Conservation (phyloP, 2,113 vertebrate genomes). For the Eurystomus gularis region DNA sequence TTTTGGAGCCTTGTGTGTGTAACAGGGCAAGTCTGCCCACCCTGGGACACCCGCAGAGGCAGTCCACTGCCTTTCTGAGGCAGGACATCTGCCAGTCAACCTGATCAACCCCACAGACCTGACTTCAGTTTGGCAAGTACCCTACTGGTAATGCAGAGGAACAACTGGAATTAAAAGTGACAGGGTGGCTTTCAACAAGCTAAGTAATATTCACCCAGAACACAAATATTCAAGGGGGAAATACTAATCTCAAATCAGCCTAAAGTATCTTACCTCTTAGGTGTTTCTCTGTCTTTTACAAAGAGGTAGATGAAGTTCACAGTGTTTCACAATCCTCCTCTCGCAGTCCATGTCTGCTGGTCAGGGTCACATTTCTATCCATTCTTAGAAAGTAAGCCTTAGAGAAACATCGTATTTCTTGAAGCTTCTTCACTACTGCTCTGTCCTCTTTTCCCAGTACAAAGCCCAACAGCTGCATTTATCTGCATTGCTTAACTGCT, state of each 20-base stretch:
- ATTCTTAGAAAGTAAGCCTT: not conserved
- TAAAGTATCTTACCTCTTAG: not conserved
- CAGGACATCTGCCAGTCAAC: not conserved
- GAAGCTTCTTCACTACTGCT: not conserved
- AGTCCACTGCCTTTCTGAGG: not conserved
- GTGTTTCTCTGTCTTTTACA: not conserved
- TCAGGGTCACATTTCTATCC: not conserved
- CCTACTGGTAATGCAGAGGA: not conserved
- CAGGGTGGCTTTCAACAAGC: not conserved
- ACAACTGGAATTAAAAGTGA: not conserved
- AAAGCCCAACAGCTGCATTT: not conserved
- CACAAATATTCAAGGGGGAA: not conserved
- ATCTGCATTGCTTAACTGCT: not conserved
- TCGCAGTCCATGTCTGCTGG: not conserved
- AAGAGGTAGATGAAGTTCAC: not conserved
- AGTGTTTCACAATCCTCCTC: not conserved
- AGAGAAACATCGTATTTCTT: not conserved
- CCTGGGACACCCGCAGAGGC: not conserved
- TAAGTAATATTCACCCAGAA: not conserved
- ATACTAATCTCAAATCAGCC: not conserved
- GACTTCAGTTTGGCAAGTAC: not conserved
- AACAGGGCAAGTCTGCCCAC: accelerated
- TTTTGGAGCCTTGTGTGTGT: not conserved
- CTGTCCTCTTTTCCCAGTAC: not conserved
- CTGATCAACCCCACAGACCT: not conserved